Conservation (phyloP, 2,113 vertebrate genomes). For the Grantiella picta region DNA sequence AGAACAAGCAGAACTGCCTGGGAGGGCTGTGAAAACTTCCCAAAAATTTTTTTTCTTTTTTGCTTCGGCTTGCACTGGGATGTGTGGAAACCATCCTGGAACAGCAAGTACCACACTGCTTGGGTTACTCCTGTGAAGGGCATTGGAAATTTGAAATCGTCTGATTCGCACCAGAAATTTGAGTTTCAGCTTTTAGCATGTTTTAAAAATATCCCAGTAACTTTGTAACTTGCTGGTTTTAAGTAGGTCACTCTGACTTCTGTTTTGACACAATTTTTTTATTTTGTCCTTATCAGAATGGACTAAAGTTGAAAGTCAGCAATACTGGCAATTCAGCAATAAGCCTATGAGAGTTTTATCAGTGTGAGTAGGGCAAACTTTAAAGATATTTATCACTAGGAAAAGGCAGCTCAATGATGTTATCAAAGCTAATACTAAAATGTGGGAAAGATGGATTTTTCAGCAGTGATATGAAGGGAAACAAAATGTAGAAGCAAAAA, state of each 20-base stretch:
- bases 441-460: conserved; percentile 11
- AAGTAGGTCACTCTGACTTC: neutral
- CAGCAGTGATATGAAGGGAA: neutral
- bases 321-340: neutral
- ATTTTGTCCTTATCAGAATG: conserved; percentile 26
- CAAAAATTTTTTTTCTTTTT: accelerated
- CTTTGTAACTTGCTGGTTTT: neutral
- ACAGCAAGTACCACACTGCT: neutral
- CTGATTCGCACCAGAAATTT: neutral
- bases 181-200: neutral
- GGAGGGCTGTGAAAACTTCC: neutral
- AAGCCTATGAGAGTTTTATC: conserved; percentile 11
- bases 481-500: conserved; percentile 8
- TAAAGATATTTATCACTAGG: conserved; percentile 24
- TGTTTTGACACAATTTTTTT: neutral
- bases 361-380: neutral
- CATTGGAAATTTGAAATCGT: neutral
- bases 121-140: neutral
- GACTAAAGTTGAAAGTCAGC: neutral
- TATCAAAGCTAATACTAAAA: conserved; percentile 30
- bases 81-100: neutral
- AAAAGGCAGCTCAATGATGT: conserved; percentile 17
- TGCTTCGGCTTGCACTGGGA: neutral
- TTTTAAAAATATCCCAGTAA: neutral
- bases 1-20: neutral